phyloP scores from a whole-genome alignment of 2,888 invertebrate genomes.

The Andricus quercusramuli region DNA sequence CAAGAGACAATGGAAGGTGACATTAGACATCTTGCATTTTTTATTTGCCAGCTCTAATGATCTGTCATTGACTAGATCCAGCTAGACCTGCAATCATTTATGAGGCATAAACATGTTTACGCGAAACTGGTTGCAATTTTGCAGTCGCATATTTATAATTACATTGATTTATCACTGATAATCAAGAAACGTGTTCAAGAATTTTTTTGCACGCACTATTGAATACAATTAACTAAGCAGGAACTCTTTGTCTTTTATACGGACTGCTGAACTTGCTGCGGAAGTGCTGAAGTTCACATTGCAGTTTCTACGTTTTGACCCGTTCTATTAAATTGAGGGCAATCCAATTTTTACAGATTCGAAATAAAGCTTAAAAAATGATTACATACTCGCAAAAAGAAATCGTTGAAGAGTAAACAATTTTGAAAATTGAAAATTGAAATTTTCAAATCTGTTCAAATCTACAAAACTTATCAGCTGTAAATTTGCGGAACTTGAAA shows the following conservation, averaged over 20 bases:
- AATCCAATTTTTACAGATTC: no score
- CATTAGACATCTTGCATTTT: slow-evolving; percentile 23
- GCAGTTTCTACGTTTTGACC: no score
- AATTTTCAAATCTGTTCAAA: no score
- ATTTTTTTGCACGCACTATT: slow-evolving; percentile 5
- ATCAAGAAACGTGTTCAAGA: background rate
- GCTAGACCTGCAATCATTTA: slow-evolving; percentile 15
- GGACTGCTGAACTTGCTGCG: background rate
- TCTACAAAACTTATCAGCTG: no score
- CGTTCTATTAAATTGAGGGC: no score
- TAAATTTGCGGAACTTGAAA: no score
- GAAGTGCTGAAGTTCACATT: no score
- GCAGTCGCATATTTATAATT: slow-evolving; percentile 14
- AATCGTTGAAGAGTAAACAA: no score
- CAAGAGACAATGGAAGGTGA: slow-evolving; percentile 5
- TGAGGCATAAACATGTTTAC: slow-evolving; percentile 22
- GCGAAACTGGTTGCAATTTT: background rate
- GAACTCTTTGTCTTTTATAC: background rate
- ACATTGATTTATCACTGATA: slow-evolving; percentile 9
- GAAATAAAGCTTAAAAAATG: no score
- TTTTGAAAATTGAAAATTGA: no score
- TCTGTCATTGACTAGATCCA: background rate
- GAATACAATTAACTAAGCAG: slow-evolving; percentile 12
- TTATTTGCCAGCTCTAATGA: background rate
- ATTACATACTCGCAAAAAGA: no score